Evolutionary conservation across 2,797 vertebrate species (phyloP), one percentile per base, ranked within the genome.

Genomic region (Anguilla anguilla): DNA sequence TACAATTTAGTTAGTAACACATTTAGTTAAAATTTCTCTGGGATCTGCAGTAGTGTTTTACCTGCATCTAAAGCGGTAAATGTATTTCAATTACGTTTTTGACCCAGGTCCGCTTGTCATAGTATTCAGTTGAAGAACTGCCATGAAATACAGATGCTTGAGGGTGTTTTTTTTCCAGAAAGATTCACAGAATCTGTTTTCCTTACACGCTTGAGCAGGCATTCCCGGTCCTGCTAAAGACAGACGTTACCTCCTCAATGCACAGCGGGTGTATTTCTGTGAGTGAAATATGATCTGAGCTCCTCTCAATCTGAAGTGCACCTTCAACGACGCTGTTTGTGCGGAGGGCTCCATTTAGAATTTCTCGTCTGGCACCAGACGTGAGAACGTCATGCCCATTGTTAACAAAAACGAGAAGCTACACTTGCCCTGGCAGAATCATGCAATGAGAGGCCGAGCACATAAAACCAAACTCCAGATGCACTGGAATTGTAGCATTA

Each of bases 271-370:
- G 90, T 94, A 94, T 94, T 95, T 93, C 92, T 94, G 93, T 92
- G 93, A 94, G 91, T 93, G 94, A 93, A 95, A 95, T 94, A 91
- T 91, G 93, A 95, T 92, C 90, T 91, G 72, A 87, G 91, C 91
- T 86, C 57, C 91, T 92, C 90, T 94, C 93, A 39, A 94, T 84
- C 90, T 83, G 91, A 90, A 88, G 91, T 92, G 88, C 92, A 91
- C 94, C 91, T 87, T 89, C 90, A 92, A 94, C 91, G 91, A 88
- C 19, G 39, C 3, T 81, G 77, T 6, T 81, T 46, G 35, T 46
- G 77, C 72, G 5, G 31, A 39, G 11, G 43, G 35, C 17, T 81
- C 19, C 35, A 43, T 79, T 79, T 22, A 17, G 74, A 77, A 15
- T 39, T 79, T 43, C 3, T 79, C 74, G 15, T 15, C 35, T 79